A percentile compares a stretch with the other conserved stretches of the same genome.
phyloP scores from a whole-genome alignment of 2,888 invertebrate species.

The Coremacera marginata region DNA sequence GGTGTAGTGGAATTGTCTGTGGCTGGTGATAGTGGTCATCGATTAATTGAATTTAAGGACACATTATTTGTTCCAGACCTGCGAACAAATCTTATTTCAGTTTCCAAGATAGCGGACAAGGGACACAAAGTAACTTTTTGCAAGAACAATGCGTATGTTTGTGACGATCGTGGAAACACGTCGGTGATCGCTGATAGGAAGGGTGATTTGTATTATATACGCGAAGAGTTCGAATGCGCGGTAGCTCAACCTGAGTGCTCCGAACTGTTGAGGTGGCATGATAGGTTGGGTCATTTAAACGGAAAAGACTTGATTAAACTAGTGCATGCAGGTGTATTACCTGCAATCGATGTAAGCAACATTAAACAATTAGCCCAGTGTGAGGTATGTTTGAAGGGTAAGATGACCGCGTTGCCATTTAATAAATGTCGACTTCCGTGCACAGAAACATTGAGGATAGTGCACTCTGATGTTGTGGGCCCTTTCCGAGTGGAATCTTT shows the following conservation, averaged over 20 bases:
- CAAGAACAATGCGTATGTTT: constrained; percentile 32
- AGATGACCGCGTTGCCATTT: constrained; percentile 40
- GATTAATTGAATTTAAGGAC: constrained; percentile 37
- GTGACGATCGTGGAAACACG: constrained; percentile 28
- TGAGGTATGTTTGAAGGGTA: constrained; percentile 37
- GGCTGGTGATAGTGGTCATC: constrained; percentile 21
- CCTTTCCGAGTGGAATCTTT: constrained; percentile 36
- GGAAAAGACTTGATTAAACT: constrained; percentile 39
- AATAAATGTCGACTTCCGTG: constrained; percentile 21
- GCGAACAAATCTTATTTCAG: constrained; percentile 38
- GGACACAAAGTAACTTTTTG: constrained; percentile 40
- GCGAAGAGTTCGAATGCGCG: constrained; percentile 37
- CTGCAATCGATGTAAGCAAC: constrained; percentile 7
- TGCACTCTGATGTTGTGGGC: constrained; percentile 42
- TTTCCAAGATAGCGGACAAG: constrained; percentile 42
- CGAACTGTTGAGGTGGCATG: constrained; percentile 42
- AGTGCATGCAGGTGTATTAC: constrained; percentile 30
- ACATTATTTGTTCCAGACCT: constrained; percentile 42
- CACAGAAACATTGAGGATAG: constrained; percentile 36
- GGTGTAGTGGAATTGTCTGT: constrained; percentile 31
- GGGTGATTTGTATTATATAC: constrained; percentile 41
- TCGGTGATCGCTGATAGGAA: constrained; percentile 35
- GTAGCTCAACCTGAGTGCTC: constrained; percentile 42
- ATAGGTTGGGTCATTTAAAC: constrained; percentile 40
- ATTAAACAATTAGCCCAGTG: constrained; percentile 23